Percentiles rank a stretch among this genome's conserved stretches.
These are phyloP conservation scores for Synergus gifuensis DNA, from an alignment of 2,888 invertebrate species.

Conservation along the genomic window DNA sequence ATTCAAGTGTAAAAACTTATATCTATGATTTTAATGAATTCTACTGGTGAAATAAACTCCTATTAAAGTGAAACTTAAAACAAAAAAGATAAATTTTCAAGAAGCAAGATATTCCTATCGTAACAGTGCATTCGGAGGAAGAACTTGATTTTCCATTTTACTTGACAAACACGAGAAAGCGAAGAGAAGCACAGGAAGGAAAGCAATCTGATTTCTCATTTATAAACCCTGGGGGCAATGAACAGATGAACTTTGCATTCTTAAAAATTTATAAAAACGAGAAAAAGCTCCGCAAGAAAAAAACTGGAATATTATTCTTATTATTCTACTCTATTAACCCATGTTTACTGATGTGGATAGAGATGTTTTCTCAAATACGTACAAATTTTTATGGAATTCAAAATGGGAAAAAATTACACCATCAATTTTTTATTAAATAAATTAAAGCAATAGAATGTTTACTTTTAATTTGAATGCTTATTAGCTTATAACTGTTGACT, in stretches of 20 bases:
- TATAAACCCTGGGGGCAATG: slow-evolving; percentile 24
- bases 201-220: slow-evolving; percentile 38
- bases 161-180: slow-evolving; percentile 23
- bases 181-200: slow-evolving; percentile 3
- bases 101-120: not conserved
- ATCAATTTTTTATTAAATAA: too few species aligned
- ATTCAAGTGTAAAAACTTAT: not conserved
- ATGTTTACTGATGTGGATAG: not conserved
- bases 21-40: not conserved
- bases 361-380: not conserved
- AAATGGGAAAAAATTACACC: too few species aligned
- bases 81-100: not conserved
- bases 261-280: slow-evolving; percentile 22
- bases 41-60: not conserved
- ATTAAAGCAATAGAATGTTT: too few species aligned
- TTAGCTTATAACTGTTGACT: too few species aligned
- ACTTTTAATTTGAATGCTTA: too few species aligned
- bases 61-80: not conserved
- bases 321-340: not conserved
- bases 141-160: slow-evolving; percentile 28
- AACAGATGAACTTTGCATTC: slow-evolving; percentile 23
- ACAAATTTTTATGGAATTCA: too few species aligned
- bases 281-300: not conserved
- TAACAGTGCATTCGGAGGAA: slow-evolving; percentile 1
- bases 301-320: not conserved